phyloP scores from a whole-genome alignment of 2,797 vertebrate genomes.

The Harpagifer antarcticus region DNA sequence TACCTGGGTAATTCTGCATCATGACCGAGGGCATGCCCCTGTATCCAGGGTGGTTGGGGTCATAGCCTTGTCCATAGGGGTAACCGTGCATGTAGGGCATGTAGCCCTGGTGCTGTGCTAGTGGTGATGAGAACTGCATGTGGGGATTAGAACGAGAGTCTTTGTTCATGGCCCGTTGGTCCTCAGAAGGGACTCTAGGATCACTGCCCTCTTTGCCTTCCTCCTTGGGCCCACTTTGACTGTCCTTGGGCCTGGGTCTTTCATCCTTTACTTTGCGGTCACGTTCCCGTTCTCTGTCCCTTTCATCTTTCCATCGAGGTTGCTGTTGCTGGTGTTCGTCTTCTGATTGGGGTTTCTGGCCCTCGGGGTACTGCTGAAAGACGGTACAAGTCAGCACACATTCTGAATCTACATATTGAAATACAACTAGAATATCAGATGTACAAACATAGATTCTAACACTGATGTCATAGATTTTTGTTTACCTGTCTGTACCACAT shows the following conservation, averaged over 20 bases:
- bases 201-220: slow-evolving; percentile 90
- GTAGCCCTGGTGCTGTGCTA: slow-evolving; percentile 95
- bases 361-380: slow-evolving; percentile 89
- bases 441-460: slow-evolving; percentile 9
- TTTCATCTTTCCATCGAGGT: slow-evolving; percentile 91
- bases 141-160: slow-evolving; percentile 91
- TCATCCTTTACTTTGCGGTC: slow-evolving; percentile 95
- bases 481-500: slow-evolving; percentile 98
- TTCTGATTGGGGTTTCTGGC: slow-evolving; percentile 81
- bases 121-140: slow-evolving; percentile 93
- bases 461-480: neutral
- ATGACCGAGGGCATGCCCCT: slow-evolving; percentile 94
- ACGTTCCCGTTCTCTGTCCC: slow-evolving; percentile 81
- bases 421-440: slow-evolving; percentile 1
- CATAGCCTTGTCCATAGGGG: slow-evolving; percentile 95
- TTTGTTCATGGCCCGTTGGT: slow-evolving; percentile 90
- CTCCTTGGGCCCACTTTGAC: slow-evolving; percentile 86
- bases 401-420: neutral
- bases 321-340: slow-evolving; percentile 85
- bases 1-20: slow-evolving; percentile 99
- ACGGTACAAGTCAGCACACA: slow-evolving; percentile 83
- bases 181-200: slow-evolving; percentile 89
- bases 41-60: slow-evolving; percentile 95
- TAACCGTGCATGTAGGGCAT: slow-evolving; percentile 97
- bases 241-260: slow-evolving; percentile 89